Percentiles rank a stretch among this genome's conserved stretches.
These are phyloP conservation scores for Rhysida immarginata DNA, from an alignment of 1,140 invertebrate species.

Conservation along the genomic window DNA sequence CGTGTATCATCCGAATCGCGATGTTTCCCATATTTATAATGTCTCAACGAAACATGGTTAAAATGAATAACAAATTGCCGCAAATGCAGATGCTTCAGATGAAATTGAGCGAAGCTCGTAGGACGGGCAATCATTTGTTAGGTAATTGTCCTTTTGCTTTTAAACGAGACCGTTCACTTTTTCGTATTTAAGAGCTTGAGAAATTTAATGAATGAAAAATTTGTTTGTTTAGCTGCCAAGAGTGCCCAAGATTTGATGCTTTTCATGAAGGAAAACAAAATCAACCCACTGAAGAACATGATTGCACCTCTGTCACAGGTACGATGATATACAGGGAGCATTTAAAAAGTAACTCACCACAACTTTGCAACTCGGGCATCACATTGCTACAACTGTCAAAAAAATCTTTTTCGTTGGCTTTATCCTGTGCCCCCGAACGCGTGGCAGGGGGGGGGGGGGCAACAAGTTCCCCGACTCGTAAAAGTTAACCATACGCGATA, in stretches of 20 bases:
- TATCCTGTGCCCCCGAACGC: too few relatives aligned
- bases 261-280: constrained; percentile 62
- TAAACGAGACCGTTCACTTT: not conserved
- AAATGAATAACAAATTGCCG: constrained; percentile 66
- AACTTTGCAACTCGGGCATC: too few relatives aligned
- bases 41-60: constrained; percentile 55
- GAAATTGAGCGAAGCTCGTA: constrained; percentile 66
- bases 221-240: constrained; percentile 38
- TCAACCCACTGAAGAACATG: constrained; percentile 66
- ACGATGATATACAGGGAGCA: too few relatives aligned
- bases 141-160: constrained; percentile 28
- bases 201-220: too few relatives aligned
- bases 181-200: not conserved
- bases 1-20: constrained; percentile 47
- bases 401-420: too few relatives aligned
- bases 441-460: too few relatives aligned
- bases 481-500: too few relatives aligned
- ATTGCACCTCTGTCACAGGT: constrained; percentile 67
- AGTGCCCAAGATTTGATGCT: constrained; percentile 54
- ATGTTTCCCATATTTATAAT: constrained; percentile 71
- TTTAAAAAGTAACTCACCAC: too few relatives aligned
- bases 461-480: too few relatives aligned
- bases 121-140: constrained; percentile 60
- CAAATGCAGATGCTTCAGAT: constrained; percentile 57
- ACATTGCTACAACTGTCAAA: too few relatives aligned